Evolutionary conservation across 2,888 invertebrate species (phyloP), one percentile per base, ranked within the genome.

Genomic region (Melanophora roralis): DNA sequence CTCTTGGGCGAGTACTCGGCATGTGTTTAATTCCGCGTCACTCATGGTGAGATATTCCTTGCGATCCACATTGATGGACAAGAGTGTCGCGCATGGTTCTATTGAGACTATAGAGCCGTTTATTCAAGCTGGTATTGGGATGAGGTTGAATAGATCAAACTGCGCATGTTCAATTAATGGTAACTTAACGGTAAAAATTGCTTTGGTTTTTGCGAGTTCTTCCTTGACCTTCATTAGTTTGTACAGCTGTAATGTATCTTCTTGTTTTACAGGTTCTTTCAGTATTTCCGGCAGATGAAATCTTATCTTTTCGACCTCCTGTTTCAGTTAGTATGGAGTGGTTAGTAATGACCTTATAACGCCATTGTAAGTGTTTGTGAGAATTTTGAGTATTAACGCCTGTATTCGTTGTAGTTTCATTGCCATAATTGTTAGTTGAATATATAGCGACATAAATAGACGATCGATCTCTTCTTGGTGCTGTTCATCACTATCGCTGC

Each of bases 371-470:
- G 45, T 45, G 7, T 38, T 40, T 40, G 57, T 38, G n/a, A 21
- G 21, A 57, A 57, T 38, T 8, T 57, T 14, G 2, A 59, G 40
- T 34, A 43, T 32, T 62, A 19, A 32, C 0, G 32, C 32, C 19
- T 45, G 32, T 27, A 16, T 45, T 1, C 12, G 14, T 19, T 34
- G 32, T n/a, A 62, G 34, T 7, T 47, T 62, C 34, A 32, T 9
- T 19, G 47, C 47, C 7, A n/a, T 62, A 4, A 62, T 62, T 47
- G 47, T 62, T 34, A 62, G 8, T 62, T 47, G 47, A 32, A 62
- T 47, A 14, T 34, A 62, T 21, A 62, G n/a, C 47, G 34, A 47
- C 47, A 21, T 47, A 9, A 47, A 62, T 12, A 47, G 32, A 12
- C 21, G n/a, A 14, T 62, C 45, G n/a, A 47, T 45, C 16, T 12